phyloP scores from a whole-genome alignment of 2,113 vertebrate genomes.

The Boulengeromyrus knoepffleri region DNA sequence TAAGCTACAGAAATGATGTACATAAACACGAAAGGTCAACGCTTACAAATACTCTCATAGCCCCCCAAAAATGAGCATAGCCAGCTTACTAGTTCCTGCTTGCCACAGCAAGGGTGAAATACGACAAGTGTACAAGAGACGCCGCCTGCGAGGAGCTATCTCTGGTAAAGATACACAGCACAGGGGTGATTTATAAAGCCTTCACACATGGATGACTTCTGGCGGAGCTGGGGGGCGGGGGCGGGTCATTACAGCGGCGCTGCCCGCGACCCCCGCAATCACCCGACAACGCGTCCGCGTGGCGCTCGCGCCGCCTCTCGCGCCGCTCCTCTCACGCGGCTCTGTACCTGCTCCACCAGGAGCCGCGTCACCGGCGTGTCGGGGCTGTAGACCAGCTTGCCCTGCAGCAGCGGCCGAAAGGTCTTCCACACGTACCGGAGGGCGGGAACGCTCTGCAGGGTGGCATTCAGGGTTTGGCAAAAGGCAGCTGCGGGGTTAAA shows the following conservation, averaged over 20 bases:
- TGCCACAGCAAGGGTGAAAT: not conserved
- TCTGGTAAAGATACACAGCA: not conserved
- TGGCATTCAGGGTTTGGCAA: constrained; percentile 78
- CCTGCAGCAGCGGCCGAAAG: constrained; percentile 78
- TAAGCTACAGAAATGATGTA: not conserved
- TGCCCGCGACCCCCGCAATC: not conserved
- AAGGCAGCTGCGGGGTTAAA: constrained; percentile 64
- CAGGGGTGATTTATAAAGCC: constrained; percentile 7
- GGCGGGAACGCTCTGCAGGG: constrained; percentile 72
- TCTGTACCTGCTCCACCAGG: constrained; percentile 77
- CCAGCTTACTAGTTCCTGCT: not conserved
- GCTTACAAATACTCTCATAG: not conserved
- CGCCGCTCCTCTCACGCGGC: too few species aligned
- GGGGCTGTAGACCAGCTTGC: constrained; percentile 87
- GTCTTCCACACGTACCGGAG: constrained; percentile 82
- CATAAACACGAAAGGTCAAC: not conserved
- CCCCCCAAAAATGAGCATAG: not conserved
- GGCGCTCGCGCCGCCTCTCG: too few species aligned
- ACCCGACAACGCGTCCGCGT: not conserved
- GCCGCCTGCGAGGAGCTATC: not conserved
- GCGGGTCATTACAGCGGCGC: not conserved
- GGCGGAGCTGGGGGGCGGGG: not conserved
- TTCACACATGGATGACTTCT: constrained; percentile 6
- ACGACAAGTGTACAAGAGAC: not conserved
- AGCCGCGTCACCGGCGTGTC: constrained; percentile 73